Conservation (phyloP, 1,140 invertebrate genomes). For the Apis cerana region DNA sequence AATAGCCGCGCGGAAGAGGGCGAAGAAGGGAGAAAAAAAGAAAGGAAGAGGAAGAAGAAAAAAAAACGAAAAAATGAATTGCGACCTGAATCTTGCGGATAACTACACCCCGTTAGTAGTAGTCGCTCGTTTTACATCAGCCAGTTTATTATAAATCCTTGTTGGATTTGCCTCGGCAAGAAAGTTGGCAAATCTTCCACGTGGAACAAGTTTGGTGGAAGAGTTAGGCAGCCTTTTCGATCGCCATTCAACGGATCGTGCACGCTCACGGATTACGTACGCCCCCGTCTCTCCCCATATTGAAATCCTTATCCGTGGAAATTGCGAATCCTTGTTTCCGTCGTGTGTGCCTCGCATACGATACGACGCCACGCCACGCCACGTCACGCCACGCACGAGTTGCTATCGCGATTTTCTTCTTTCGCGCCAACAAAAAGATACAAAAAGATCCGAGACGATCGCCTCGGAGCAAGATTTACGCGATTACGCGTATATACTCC, state of each 20-base stretch:
- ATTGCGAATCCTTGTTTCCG: conserved; percentile 33
- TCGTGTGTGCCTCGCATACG: background rate
- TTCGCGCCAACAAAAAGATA: background rate
- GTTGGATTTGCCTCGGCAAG: conserved; percentile 37
- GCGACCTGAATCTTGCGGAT: background rate
- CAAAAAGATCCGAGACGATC: background rate
- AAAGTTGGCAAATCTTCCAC: conserved; percentile 35
- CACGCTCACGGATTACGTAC: conserved; percentile 14
- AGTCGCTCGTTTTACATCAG: conserved; percentile 32
- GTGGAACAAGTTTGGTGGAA: background rate
- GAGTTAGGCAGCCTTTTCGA: conserved; percentile 26
- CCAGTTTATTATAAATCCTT: conserved; percentile 54
- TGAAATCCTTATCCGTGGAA: conserved; percentile 40
- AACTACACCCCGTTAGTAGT: too few species aligned
- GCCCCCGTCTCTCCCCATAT: background rate
- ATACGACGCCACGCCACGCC: background rate
- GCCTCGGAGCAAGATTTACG: background rate
- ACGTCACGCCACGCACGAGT: background rate
- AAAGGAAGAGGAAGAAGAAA: too few species aligned
- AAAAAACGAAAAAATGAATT: background rate
- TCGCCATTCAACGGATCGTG: conserved; percentile 1
- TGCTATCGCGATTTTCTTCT: background rate
- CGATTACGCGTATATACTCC: background rate
- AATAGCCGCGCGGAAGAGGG: background rate
- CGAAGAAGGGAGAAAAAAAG: too few species aligned